phyloP scores from a whole-genome alignment of 2,797 vertebrate genomes.

The Corythornis leucogaster region DNA sequence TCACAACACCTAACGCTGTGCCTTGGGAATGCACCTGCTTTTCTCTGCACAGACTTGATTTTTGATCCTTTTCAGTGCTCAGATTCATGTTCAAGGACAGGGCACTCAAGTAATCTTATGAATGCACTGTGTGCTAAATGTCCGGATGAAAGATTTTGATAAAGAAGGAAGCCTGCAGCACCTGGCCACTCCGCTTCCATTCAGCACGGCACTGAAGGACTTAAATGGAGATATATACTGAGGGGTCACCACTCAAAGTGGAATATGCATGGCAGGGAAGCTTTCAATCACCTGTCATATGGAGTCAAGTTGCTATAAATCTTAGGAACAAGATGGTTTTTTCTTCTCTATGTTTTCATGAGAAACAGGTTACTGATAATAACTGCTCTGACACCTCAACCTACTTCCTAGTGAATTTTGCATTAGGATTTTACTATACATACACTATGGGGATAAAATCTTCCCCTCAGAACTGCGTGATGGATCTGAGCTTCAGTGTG shows the following conservation, averaged over 20 bases:
- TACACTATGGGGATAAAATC: not conserved
- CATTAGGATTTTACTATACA: slow-evolving; percentile 32
- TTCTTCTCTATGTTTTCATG: slow-evolving; percentile 57
- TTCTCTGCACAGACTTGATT: slow-evolving; percentile 67
- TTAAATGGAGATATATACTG: slow-evolving; percentile 58
- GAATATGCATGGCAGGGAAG: slow-evolving; percentile 68
- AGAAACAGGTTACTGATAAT: slow-evolving; percentile 71
- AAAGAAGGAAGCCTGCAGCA: slow-evolving; percentile 33
- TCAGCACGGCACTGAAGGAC: slow-evolving; percentile 51
- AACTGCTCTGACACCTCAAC: slow-evolving; percentile 51
- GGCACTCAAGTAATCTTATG: slow-evolving; percentile 52
- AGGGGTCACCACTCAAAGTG: slow-evolving; percentile 65
- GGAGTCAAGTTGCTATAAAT: slow-evolving; percentile 64
- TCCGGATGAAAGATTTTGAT: slow-evolving; percentile 38
- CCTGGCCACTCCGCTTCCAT: slow-evolving; percentile 40
- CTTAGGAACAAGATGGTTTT: slow-evolving; percentile 57
- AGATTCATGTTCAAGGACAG: slow-evolving; percentile 64
- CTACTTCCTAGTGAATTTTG: slow-evolving; percentile 48
- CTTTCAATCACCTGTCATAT: slow-evolving; percentile 62
- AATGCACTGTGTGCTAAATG: slow-evolving; percentile 35
- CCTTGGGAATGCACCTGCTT: slow-evolving; percentile 39
- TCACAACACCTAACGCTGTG: slow-evolving; percentile 8
- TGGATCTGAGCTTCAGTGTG: not conserved
- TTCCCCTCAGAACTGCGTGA: not conserved
- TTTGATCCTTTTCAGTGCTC: slow-evolving; percentile 70